Percentiles rank a stretch among this genome's conserved stretches.
Conservation (phyloP, 1,140 invertebrate genomes). For the Agrilus planipennis region DNA sequence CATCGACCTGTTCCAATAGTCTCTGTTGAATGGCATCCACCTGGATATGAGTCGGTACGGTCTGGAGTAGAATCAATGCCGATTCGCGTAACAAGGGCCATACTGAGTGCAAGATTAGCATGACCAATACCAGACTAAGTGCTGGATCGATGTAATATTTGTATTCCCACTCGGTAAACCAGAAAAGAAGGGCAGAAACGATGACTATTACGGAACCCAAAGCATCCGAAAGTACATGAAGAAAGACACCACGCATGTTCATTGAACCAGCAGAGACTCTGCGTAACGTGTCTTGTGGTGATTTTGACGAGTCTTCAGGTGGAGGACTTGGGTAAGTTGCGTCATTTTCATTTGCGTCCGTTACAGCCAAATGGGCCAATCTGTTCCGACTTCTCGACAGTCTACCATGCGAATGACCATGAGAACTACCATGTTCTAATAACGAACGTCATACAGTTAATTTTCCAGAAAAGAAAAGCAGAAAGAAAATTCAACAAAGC, state of each 20-base stretch:
- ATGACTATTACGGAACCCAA: constrained; percentile 94
- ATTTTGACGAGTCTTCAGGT: constrained; percentile 29
- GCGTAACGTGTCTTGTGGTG: constrained; percentile 19
- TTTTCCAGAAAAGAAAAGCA: too few relatives aligned
- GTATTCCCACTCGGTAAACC: constrained; percentile 73
- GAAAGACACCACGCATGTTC: constrained; percentile 96
- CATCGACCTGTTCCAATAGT: constrained; percentile 76
- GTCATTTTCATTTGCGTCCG: constrained; percentile 72
- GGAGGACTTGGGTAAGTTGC: constrained; percentile 49
- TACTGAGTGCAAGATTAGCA: constrained; percentile 69
- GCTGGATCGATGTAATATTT: constrained; percentile 86
- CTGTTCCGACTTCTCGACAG: constrained; percentile 48
- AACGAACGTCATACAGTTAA: too few relatives aligned
- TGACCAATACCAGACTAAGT: constrained; percentile 72
- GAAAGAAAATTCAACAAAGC: too few relatives aligned
- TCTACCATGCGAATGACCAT: constrained; percentile 58
- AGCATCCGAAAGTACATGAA: constrained; percentile 95
- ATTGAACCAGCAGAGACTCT: constrained; percentile 60
- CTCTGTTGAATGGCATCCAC: constrained; percentile 78
- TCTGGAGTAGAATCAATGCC: constrained; percentile 79
- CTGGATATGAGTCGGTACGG: constrained; percentile 86
- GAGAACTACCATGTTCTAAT: constrained; percentile 63
- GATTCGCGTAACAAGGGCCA: constrained; percentile 82
- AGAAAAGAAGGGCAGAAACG: constrained; percentile 80
- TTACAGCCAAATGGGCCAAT: constrained; percentile 49